Conservation (phyloP, 2,113 vertebrate genomes). For the Sander vitreus region DNA sequence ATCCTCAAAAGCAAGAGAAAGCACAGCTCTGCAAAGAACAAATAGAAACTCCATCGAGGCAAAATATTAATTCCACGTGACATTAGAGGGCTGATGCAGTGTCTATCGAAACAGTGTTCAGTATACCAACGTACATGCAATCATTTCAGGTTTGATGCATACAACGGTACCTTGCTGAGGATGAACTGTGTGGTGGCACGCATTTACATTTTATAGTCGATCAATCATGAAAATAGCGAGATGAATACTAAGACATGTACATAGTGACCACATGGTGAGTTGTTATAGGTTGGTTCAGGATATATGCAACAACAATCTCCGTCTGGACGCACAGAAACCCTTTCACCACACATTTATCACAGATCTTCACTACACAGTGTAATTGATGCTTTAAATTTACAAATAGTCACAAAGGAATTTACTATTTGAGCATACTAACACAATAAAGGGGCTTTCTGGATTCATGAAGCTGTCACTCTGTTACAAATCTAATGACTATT, state of each 20-base stretch:
- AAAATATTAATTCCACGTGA: conserved; percentile 68
- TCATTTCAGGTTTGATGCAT: conserved; percentile 49
- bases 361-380: conserved; percentile 47
- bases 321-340: conserved; percentile 20
- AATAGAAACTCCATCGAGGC: conserved; percentile 50
- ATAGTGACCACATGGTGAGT: conserved; percentile 50
- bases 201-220: conserved; percentile 55
- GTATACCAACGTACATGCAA: conserved; percentile 17
- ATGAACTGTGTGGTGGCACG: conserved; percentile 17
- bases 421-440: conserved; percentile 72
- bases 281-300: conserved; percentile 33
- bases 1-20: conserved; percentile 18
- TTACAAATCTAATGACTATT: conserved; percentile 80
- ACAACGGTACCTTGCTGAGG: conserved; percentile 29
- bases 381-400: conserved; percentile 81
- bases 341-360: conserved; percentile 63
- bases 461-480: conserved; percentile 72
- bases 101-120: conserved; percentile 50
- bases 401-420: conserved; percentile 80
- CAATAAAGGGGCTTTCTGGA: conserved; percentile 66
- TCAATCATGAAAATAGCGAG: conserved; percentile 65
- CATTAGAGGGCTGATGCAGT: conserved; percentile 52
- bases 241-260: conserved; percentile 59
- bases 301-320: conserved; percentile 22
- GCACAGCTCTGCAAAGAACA: conserved; percentile 24